Evolutionary conservation across 1,140 invertebrate genomes (phyloP).

Genomic region (Glossosoma conforme): DNA sequence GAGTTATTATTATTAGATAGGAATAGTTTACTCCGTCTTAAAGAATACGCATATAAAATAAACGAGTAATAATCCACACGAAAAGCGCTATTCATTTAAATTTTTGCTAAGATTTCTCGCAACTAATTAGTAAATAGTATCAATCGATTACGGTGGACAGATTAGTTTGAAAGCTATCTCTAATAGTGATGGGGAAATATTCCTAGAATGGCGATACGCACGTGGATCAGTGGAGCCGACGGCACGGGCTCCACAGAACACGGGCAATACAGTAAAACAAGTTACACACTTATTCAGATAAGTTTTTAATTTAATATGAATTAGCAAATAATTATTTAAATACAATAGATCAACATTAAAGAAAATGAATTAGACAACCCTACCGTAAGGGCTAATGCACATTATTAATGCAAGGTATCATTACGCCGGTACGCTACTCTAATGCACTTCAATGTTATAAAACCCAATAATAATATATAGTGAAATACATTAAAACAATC

Average conservation of each 20-base stretch:
- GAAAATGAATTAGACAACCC: slow-evolving; percentile 12
- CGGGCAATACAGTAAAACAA: slow-evolving; percentile 7
- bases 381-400: slow-evolving; percentile 7
- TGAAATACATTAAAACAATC: slow-evolving; percentile 8
- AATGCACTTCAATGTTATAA: background rate
- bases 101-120: no score
- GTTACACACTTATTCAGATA: slow-evolving; percentile 12
- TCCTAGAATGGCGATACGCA: no score
- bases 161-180: no score
- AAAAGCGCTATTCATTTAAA: no score
- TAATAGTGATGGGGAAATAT: no score
- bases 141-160: no score
- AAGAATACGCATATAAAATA: no score
- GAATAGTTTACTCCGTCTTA: no score
- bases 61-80: no score
- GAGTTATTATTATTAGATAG: no score
- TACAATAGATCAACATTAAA: slow-evolving; percentile 18
- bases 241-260: no score
- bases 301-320: slow-evolving; percentile 21
- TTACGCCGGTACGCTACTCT: slow-evolving; percentile 6
- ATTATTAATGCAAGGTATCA: slow-evolving; percentile 6
- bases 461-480: background rate
- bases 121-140: no score
- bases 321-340: slow-evolving; percentile 22
- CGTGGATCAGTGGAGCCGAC: background rate